Base-by-base conservation (phyloP, 1,140 invertebrate genomes). In the Drosophila setifemur region DNA sequence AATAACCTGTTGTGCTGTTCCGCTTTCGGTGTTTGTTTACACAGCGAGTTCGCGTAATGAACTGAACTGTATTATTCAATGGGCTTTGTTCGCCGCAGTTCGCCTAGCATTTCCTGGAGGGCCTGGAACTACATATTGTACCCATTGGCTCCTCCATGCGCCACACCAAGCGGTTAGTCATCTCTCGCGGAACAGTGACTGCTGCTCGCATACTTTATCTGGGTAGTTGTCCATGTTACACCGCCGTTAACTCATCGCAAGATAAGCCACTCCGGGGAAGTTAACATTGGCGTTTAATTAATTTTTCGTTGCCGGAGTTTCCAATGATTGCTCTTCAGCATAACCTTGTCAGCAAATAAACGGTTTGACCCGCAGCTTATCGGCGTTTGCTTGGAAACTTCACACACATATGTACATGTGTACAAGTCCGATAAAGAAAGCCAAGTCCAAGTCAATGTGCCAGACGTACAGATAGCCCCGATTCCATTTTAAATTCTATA, bases 1-100 rank as follows among this genome's bases (percentile, higher is more conserved):
- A 73, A 85, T 85, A 85, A 86, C 81, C 81, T 85, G 81, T 81
- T 79, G 75, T 81, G 37, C 53, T 70, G 71, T 71, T 45, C 69
- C 61, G 55, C 76, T 78, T 77, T 52, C 73, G 71, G 48, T 79
- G 58, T 74, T 85, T 85, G 81, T 86, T 85, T 86, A 86, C 71
- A 72, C 73, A 64, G 52, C 52, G 31, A 71, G 72, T 53, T 77
- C 60, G 60, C 60, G 68, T 61, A 71, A 72, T 71, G 57, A 81
- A 60, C 52, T 68, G 49, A 16, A 37, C 33, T 37, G 33, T 63
- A 73, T 78, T 83, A 79, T 78, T 83, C 72, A 61, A 85, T 85
- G 68, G 50, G 53, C 60, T 48, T 70, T 54, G 61, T 61, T 76
- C 50, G 60, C 40, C 55, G 45, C 69, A 45, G 45, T 63, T 79